Evolutionary conservation across 2,888 invertebrate genomes (phyloP), one percentile per base, ranked within the genome.

Genomic region (Pomacea canaliculata): DNA sequence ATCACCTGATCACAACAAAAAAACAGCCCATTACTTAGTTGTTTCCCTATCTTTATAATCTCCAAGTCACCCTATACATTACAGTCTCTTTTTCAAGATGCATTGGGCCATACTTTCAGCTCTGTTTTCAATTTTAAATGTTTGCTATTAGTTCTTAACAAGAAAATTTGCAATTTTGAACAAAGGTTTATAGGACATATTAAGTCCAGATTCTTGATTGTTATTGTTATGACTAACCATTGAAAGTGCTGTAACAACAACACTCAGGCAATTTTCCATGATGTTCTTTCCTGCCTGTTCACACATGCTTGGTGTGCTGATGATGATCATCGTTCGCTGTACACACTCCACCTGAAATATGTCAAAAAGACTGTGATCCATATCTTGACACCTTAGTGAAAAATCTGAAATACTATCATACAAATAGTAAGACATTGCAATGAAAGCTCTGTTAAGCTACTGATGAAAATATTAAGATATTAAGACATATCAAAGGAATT

Each of bases 251-350:
- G 97, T 91, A 73, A 98, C 91, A 72, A 96, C 93, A 0, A 96
- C 94, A 91, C 96, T 95, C 60, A 97, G 92, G 87, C 97, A 96
- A 19, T 95, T 95, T 92, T 98, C 98, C 27, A 97, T 94, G 0
- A 97, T 97, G 46, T 95, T 94, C 87, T 95, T 94, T 0, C 98
- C 98, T 1, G 97, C 96, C 84, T 96, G 93, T 90, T 97, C 97
- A 12, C 95, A 95, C 48, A 86, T 78, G 73, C 95, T 93, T 10
- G 94, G 94, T n/a, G 68, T 60, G 68, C 67, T 60, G 59, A 74
- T 56, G 48, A 68, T 59, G 49, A 59, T 48, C 69, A 74, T 59
- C 19, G 68, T 56, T 13, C 69, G 68, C 16, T 67, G 60, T 60
- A 69, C 68, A 69, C 67, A 74, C 49, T 69, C 27, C 69, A 74